Conservation (phyloP, 1,140 invertebrate genomes). For the Ericerus pela region DNA sequence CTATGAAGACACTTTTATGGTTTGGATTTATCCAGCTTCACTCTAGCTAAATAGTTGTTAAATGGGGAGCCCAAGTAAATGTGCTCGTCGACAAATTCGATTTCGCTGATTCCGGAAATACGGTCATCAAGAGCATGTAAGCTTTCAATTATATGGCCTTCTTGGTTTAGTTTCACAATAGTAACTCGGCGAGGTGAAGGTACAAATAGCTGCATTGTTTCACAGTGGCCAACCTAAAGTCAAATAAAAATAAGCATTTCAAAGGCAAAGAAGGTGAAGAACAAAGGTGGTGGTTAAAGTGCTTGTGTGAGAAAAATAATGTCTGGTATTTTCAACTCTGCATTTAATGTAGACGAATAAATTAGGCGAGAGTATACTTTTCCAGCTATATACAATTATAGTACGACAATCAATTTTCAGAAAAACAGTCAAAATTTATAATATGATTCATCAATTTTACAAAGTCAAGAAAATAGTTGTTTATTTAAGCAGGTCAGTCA, state of each 20-base stretch:
- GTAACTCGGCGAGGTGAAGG: neutral
- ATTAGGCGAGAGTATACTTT: neutral
- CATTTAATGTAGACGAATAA: neutral
- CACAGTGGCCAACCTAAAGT: slow-evolving; percentile 38
- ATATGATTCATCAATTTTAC: too few species aligned
- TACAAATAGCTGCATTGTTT: slow-evolving; percentile 10
- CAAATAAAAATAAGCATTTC: slow-evolving; percentile 13
- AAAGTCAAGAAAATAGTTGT: too few species aligned
- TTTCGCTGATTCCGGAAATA: slow-evolving; percentile 13
- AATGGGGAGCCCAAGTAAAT: slow-evolving; percentile 18
- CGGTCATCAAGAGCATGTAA: slow-evolving; percentile 14
- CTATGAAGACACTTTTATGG: too few species aligned
- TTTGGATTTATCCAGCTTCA: neutral
- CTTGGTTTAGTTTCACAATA: slow-evolving; percentile 14
- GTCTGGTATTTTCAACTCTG: slow-evolving; percentile 6
- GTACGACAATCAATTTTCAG: too few species aligned
- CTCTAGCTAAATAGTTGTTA: slow-evolving; percentile 12
- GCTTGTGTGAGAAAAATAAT: slow-evolving; percentile 18
- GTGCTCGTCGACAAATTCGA: slow-evolving; percentile 11
- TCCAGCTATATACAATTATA: slow-evolving; percentile 6
- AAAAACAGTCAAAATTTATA: too few species aligned
- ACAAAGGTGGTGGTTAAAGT: slow-evolving; percentile 20
- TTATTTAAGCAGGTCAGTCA: too few species aligned
- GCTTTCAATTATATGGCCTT: slow-evolving; percentile 14
- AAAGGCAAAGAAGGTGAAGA: neutral